Conservation (phyloP, 2,888 invertebrate genomes). For the Anarsia innoxiella region DNA sequence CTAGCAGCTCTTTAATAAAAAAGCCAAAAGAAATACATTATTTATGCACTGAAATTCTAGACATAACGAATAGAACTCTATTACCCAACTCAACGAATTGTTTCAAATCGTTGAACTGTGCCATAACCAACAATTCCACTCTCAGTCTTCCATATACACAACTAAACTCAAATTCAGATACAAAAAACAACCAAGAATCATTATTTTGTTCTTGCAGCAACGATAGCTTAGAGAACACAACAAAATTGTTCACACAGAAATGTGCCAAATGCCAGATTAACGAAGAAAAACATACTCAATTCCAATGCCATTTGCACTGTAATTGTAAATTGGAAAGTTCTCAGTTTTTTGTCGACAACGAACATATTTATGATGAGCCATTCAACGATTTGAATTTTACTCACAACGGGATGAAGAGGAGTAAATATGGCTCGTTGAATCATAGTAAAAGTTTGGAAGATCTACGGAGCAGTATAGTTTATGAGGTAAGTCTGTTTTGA, state of each 20-base stretch:
- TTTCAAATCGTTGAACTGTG: conserved; percentile 61
- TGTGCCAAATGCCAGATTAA: conserved; percentile 45
- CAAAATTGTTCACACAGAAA: conserved; percentile 26
- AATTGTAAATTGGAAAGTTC: conserved; percentile 43
- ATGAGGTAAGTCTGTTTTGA: conserved; percentile 34
- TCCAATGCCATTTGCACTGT: conserved; percentile 62
- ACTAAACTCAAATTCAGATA: conserved; percentile 30
- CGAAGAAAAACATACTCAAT: conserved; percentile 37
- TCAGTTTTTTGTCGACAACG: conserved; percentile 53
- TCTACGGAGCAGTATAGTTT: conserved; percentile 22
- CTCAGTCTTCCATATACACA: conserved; percentile 58
- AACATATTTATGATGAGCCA: conserved; percentile 80
- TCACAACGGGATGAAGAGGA: conserved; percentile 19
- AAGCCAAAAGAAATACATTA: conserved; percentile 65
- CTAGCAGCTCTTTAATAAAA: conserved; percentile 27
- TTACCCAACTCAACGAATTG: conserved; percentile 50
- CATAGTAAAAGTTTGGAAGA: conserved; percentile 51
- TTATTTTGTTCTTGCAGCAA: conserved; percentile 39
- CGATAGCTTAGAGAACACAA: conserved; percentile 28
- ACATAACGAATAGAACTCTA: conserved; percentile 49
- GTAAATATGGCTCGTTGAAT: conserved; percentile 44
- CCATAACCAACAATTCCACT: conserved; percentile 46
- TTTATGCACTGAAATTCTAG: conserved; percentile 64
- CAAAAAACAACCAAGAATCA: conserved; percentile 15
- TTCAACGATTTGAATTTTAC: conserved; percentile 32